These are phyloP conservation scores for Crotalus tigris DNA, from an alignment of 2,113 vertebrate genomes.

Conservation along the genomic window DNA sequence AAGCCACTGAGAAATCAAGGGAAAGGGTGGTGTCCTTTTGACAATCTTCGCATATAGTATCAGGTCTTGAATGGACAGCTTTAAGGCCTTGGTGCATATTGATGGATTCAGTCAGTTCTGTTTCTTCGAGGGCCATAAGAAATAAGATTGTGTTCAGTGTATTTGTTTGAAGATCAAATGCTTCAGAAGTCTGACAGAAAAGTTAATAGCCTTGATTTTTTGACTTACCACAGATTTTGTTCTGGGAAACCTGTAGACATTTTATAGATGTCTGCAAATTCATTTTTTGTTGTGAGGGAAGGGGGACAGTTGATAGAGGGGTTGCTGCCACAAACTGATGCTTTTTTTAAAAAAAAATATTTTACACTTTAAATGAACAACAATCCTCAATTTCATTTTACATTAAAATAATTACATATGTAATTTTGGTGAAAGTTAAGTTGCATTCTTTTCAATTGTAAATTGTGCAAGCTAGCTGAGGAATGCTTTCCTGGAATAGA, in stretches of 20 bases:
- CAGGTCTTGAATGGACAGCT: neutral
- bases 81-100: neutral
- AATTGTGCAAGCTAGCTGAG: neutral
- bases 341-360: neutral
- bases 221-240: neutral
- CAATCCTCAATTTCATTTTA: neutral
- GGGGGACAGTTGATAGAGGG: neutral
- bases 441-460: neutral
- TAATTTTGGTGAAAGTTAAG: constrained; percentile 1
- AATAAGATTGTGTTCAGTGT: neutral
- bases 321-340: neutral
- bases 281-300: neutral
- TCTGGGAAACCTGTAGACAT: constrained; percentile 9
- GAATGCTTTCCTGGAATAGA: neutral
- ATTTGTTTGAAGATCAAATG: neutral
- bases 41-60: neutral
- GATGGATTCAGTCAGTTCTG: neutral
- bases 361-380: neutral
- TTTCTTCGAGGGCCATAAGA: neutral
- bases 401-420: neutral
- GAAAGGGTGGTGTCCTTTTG: neutral
- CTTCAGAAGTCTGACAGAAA: neutral
- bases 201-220: neutral
- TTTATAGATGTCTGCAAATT: neutral
- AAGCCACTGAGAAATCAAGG: neutral